Percentiles rank a stretch among this genome's conserved stretches.
Conservation (phyloP, 2,888 invertebrate genomes). For the Pardosa pseudoannulata region DNA sequence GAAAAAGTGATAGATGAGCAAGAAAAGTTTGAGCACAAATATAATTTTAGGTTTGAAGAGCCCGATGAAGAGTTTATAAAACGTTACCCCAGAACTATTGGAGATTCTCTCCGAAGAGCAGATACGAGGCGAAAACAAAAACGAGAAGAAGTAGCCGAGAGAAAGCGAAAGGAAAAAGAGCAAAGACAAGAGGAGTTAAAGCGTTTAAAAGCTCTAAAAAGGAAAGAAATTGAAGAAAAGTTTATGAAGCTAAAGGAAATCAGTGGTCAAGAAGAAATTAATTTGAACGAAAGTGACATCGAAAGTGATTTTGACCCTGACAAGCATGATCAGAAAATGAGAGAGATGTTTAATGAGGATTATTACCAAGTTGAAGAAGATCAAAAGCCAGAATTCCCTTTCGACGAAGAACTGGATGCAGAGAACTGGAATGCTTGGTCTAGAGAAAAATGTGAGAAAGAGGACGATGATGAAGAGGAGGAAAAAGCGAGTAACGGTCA, state of each 20-base stretch:
- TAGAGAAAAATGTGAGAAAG: slow-evolving; percentile 78
- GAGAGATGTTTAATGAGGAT: slow-evolving; percentile 88
- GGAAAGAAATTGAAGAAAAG: slow-evolving; percentile 92
- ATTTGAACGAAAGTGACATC: slow-evolving; percentile 86
- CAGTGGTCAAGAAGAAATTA: slow-evolving; percentile 87
- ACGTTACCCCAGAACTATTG: slow-evolving; percentile 91
- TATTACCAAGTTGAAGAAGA: slow-evolving; percentile 87
- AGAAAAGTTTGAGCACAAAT: slow-evolving; percentile 94
- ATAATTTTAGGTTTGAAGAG: slow-evolving; percentile 97
- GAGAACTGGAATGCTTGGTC: slow-evolving; percentile 85
- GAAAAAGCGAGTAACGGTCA: slow-evolving; percentile 83
- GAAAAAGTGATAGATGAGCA: slow-evolving; percentile 88
- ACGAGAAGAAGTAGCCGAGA: slow-evolving; percentile 84
- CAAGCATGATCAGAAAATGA: slow-evolving; percentile 90
- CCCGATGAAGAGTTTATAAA: slow-evolving; percentile 82
- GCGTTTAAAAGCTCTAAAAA: slow-evolving; percentile 89
- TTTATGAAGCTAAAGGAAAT: slow-evolving; percentile 90
- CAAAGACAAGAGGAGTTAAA: slow-evolving; percentile 91
- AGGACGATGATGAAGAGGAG: slow-evolving; percentile 80
- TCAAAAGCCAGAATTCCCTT: slow-evolving; percentile 90
- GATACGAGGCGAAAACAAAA: slow-evolving; percentile 88
- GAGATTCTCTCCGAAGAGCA: slow-evolving; percentile 87
- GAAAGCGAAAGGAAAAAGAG: slow-evolving; percentile 87
- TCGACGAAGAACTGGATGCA: slow-evolving; percentile 83
- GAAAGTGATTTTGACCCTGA: slow-evolving; percentile 93